A percentile compares a stretch with the other conserved stretches of the same genome.
These are phyloP conservation scores for Tetranychus truncatus DNA, from an alignment of 2,888 invertebrate genomes.

Conservation along the genomic window DNA sequence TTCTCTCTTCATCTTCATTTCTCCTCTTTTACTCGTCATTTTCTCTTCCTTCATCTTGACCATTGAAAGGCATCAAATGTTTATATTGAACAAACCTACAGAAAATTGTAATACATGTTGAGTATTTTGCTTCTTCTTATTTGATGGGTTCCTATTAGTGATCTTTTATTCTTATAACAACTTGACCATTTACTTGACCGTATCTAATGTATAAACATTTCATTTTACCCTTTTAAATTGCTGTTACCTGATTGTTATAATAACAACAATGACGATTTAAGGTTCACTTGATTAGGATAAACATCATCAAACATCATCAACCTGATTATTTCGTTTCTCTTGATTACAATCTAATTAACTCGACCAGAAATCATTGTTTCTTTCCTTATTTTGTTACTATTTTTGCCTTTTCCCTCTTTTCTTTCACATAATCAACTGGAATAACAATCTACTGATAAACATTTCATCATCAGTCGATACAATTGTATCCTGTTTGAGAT, in stretches of 20 bases:
- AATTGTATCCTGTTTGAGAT: background rate
- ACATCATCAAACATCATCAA: background rate
- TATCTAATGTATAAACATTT: background rate
- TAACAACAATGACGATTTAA: background rate
- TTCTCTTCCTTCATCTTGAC: conserved; percentile 2
- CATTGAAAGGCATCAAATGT: background rate
- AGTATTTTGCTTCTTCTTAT: background rate
- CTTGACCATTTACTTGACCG: background rate
- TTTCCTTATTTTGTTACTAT: background rate
- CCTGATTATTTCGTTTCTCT: background rate
- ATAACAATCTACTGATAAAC: background rate
- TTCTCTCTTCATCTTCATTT: background rate
- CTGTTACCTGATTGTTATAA: background rate
- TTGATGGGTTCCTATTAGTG: background rate
- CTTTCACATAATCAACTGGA: background rate
- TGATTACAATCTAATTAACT: conserved; percentile 1
- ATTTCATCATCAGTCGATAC: background rate
- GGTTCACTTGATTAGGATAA: background rate
- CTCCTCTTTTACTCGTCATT: background rate
- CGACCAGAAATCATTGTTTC: background rate
- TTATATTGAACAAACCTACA: background rate
- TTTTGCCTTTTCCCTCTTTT: background rate
- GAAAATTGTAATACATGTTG: background rate
- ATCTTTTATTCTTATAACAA: background rate
- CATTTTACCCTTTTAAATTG: background rate